A percentile compares a stretch with the other conserved stretches of the same genome.
Evolutionary conservation across 1,140 invertebrate species (phyloP).

Genomic region (Hestina assimilis): DNA sequence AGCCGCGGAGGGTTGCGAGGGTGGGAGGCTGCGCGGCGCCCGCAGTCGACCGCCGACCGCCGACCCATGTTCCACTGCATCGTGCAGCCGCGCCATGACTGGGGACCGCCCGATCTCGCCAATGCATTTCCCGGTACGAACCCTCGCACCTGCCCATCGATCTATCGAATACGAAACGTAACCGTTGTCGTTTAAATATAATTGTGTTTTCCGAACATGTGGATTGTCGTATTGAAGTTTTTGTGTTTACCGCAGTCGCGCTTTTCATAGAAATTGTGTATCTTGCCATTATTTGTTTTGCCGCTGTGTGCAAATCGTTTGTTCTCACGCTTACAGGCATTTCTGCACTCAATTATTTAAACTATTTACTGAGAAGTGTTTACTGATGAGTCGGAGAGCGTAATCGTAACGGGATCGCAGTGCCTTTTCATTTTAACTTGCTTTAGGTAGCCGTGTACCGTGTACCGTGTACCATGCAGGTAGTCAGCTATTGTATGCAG

Average conservation of each 20-base stretch:
- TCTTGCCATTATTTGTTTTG: conserved; percentile 14
- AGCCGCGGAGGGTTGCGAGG: conserved; percentile 11
- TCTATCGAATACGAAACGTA: conserved; percentile 13
- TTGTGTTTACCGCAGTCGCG: neutral
- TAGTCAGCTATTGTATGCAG: neutral
- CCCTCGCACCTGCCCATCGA: conserved; percentile 3
- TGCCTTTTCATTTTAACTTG: neutral
- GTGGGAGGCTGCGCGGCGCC: conserved; percentile 49
- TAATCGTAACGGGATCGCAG: neutral
- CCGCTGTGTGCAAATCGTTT: neutral
- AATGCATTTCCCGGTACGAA: conserved; percentile 87
- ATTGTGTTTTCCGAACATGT: conserved; percentile 32
- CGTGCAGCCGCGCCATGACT: conserved; percentile 88
- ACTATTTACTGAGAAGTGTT: neutral
- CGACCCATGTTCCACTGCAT: conserved; percentile 88
- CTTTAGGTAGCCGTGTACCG: neutral
- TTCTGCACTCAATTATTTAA: neutral
- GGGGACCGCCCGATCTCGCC: conserved; percentile 86
- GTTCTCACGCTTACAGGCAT: neutral
- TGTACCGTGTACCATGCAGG: neutral
- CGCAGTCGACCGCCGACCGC: conserved; percentile 43
- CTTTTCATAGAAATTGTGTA: conserved; percentile 7
- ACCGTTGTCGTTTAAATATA: conserved; percentile 46
- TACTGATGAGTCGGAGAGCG: neutral
- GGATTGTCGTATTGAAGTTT: conserved; percentile 10